A percentile compares a stretch with the other conserved stretches of the same genome.
These are phyloP conservation scores for Drosophila busckii DNA, from an alignment of 1,140 invertebrate genomes.

Conservation along the genomic window DNA sequence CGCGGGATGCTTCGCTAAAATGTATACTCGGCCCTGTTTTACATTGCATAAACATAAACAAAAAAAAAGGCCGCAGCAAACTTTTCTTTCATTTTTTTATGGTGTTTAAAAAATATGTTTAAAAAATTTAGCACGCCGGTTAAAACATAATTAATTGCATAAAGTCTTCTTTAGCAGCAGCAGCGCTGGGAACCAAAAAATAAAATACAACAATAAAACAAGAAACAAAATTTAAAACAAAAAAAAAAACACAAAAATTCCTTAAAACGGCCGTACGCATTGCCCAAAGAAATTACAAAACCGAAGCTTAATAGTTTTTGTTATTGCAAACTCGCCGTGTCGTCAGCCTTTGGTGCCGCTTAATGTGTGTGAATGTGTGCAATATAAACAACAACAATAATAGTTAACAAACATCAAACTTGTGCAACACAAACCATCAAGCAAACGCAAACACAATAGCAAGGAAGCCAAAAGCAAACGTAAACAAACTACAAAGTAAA, in stretches of 20 bases:
- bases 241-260: slow-evolving; percentile 33
- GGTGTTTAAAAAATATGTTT: background rate
- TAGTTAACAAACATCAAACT: slow-evolving; percentile 28
- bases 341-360: slow-evolving; percentile 29
- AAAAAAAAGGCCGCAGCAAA: slow-evolving; percentile 8
- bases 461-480: slow-evolving; percentile 8
- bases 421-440: background rate
- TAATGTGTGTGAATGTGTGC: slow-evolving; percentile 50
- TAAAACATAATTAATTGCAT: too few relatives aligned
- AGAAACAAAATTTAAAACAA: slow-evolving; percentile 19
- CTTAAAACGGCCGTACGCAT: slow-evolving; percentile 42
- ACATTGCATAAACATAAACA: slow-evolving; percentile 61
- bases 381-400: slow-evolving; percentile 20
- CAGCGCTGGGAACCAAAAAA: slow-evolving; percentile 33
- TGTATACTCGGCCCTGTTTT: slow-evolving; percentile 7
- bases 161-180: too few relatives aligned
- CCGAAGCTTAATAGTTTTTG: slow-evolving; percentile 4
- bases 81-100: slow-evolving; percentile 31
- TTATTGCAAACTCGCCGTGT: slow-evolving; percentile 31
- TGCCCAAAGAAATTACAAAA: slow-evolving; percentile 21
- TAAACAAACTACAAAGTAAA: slow-evolving; percentile 20
- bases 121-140: too few relatives aligned
- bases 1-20: slow-evolving; percentile 43
- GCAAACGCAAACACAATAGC: slow-evolving; percentile 4
- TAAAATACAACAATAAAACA: slow-evolving; percentile 11